phyloP scores from a whole-genome alignment of 2,113 vertebrate genomes.

The Chrysemys picta region DNA sequence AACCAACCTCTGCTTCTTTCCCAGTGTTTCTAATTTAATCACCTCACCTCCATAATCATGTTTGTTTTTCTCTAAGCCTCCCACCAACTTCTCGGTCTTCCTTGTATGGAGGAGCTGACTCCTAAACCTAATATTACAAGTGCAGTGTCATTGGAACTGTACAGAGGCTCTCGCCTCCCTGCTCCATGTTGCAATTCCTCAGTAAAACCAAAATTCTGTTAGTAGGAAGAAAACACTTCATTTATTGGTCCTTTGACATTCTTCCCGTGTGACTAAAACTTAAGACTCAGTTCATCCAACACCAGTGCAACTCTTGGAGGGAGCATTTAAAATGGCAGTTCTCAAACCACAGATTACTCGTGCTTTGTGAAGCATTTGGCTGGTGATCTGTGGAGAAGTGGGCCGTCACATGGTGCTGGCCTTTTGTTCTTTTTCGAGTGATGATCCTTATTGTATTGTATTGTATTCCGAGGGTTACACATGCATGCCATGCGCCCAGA shows the following conservation, averaged over 20 bases:
- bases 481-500: not conserved
- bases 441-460: too few species aligned
- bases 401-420: not conserved
- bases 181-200: conserved; percentile 2
- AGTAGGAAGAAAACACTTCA: not conserved
- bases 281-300: not conserved
- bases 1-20: not conserved
- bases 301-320: rapidly evolving
- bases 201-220: not conserved
- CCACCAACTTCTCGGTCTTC: not conserved
- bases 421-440: not conserved
- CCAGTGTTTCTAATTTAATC: not conserved
- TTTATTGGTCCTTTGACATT: not conserved
- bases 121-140: conserved; percentile 4
- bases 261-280: not conserved
- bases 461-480: not conserved
- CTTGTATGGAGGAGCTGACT: not conserved
- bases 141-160: not conserved
- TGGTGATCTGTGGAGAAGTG: not conserved
- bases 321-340: not conserved
- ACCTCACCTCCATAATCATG: not conserved
- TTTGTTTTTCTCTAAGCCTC: not conserved
- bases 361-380: not conserved
- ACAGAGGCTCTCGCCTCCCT: not conserved
- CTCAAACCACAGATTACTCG: not conserved